Evolutionary conservation across 2,113 vertebrate species (phyloP), one percentile per base, ranked within the genome.

Genomic region (Megalops atlanticus): DNA sequence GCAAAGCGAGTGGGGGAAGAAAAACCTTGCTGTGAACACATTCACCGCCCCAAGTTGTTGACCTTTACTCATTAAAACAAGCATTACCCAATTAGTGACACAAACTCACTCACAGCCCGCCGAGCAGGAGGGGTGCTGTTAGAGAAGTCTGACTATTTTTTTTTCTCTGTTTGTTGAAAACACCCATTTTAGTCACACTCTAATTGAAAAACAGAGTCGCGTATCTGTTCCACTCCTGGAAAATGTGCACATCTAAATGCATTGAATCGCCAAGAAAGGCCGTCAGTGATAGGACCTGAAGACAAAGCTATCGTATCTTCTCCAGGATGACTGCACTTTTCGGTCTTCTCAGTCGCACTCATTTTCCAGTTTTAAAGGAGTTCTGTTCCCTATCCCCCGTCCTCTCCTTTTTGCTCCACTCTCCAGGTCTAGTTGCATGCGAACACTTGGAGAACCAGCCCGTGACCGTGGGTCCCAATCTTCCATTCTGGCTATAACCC

Each of bases 11-110:
- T 49, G n/a, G n/a, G n/a, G n/a, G n/a, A n/a, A 78, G 58, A 70
- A 54, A 82, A 39, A 69, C 31, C 41, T 72, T 21, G 43, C 74
- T 77, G 75, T 82, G 64, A 36, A 74, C 14, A 78, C 47, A 77
- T 49, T 54, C 16, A 27, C 69, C 49, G 39, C 49, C 36, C 24
- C 27, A 35, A 64, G 35, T 78, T 43, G 31, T 74, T 79, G 81
- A 78, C 81, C 81, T 82, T 78, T 78, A 64, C 18, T 64, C 38
- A 39, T 73, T 82, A 74, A 82, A 82, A 82, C 38, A 82, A 82
- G 49, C 76, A 79, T 47, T 40, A 33, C 39, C 76, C 47, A 64
- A 73, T 82, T 78, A 78, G 45, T 35, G 10, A 38, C 47, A 43
- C 36, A 43, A 27, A 77, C 52, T 35, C 75, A 52, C 49, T 4